Evolutionary conservation across 2,797 vertebrate genomes (phyloP).

Genomic region (Monodelphis domestica): DNA sequence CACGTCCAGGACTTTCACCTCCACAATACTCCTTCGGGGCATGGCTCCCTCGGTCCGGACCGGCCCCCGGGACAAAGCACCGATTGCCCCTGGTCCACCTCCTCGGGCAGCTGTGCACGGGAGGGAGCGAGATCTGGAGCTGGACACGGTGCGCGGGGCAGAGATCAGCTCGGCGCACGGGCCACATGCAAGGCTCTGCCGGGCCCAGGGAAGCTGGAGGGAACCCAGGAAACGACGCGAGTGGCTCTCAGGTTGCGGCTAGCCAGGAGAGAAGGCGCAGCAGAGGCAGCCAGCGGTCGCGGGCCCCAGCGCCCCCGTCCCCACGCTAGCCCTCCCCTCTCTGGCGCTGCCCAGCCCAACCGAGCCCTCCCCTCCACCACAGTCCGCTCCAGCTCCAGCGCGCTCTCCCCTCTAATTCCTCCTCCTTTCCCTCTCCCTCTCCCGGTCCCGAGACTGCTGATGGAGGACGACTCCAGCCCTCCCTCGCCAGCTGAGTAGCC

Average conservation of each 20-base stretch:
- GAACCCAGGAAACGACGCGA: slow-evolving; percentile 35
- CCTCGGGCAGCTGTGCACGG: not conserved
- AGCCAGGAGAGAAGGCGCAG: slow-evolving; percentile 5
- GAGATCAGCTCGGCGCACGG: not conserved
- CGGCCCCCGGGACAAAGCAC: slow-evolving; percentile 41
- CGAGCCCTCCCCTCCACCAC: slow-evolving; percentile 19
- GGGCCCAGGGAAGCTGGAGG: slow-evolving; percentile 60
- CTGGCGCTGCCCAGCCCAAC: slow-evolving; percentile 9
- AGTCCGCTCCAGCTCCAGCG: not conserved
- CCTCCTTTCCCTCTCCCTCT: slow-evolving; percentile 58
- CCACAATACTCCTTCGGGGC: slow-evolving; percentile 87
- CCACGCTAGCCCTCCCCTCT: slow-evolving; percentile 24
- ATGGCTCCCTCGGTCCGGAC: slow-evolving; percentile 76
- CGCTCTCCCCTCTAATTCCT: not conserved
- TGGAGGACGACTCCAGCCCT: slow-evolving; percentile 45
- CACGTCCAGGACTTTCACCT: slow-evolving; percentile 89
- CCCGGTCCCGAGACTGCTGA: slow-evolving; percentile 36
- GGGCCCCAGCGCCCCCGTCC: slow-evolving; percentile 49
- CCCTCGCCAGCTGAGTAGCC: slow-evolving; percentile 12
- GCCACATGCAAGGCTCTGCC: slow-evolving; percentile 26
- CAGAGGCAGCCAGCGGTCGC: slow-evolving; percentile 34
- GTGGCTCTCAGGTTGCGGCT: not conserved
- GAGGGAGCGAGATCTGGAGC: not conserved
- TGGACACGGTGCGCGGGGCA: not conserved
- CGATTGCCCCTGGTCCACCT: not conserved